phyloP scores from a whole-genome alignment of 2,888 invertebrate species.

The Heliconius cydno region DNA sequence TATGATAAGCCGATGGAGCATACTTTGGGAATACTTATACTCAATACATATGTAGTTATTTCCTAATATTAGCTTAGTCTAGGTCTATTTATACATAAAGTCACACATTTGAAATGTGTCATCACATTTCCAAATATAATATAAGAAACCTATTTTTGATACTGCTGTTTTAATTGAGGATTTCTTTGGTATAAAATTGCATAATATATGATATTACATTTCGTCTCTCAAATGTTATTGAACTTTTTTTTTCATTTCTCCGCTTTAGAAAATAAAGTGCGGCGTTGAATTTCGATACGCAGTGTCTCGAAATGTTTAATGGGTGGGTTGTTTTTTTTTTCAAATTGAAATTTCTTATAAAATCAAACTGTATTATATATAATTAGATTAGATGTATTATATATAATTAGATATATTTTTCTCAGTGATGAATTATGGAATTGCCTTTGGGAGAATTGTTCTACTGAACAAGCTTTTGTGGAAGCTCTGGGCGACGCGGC shows the following conservation, averaged over 20 bases:
- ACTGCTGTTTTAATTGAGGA: not conserved
- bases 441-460: slow-evolving; percentile 74
- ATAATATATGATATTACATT: not conserved
- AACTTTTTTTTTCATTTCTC: not conserved
- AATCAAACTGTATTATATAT: not conserved
- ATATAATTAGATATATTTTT: not conserved
- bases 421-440: slow-evolving; percentile 74
- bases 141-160: too few species aligned
- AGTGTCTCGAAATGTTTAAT: too few species aligned
- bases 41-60: too few species aligned
- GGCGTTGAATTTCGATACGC: not conserved
- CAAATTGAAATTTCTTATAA: too few species aligned
- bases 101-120: too few species aligned
- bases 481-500: slow-evolving; percentile 86
- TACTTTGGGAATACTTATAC: too few species aligned
- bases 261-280: not conserved
- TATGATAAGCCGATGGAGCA: not conserved
- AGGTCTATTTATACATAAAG: too few species aligned
- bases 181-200: not conserved
- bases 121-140: too few species aligned
- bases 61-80: too few species aligned
- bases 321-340: too few species aligned
- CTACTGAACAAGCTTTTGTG: slow-evolving; percentile 82
- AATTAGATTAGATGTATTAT: not conserved
- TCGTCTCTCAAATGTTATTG: too few species aligned